Evolutionary conservation across 2,888 invertebrate genomes (phyloP), one percentile per base, ranked within the genome.

Genomic region (Ormia ochracea): DNA sequence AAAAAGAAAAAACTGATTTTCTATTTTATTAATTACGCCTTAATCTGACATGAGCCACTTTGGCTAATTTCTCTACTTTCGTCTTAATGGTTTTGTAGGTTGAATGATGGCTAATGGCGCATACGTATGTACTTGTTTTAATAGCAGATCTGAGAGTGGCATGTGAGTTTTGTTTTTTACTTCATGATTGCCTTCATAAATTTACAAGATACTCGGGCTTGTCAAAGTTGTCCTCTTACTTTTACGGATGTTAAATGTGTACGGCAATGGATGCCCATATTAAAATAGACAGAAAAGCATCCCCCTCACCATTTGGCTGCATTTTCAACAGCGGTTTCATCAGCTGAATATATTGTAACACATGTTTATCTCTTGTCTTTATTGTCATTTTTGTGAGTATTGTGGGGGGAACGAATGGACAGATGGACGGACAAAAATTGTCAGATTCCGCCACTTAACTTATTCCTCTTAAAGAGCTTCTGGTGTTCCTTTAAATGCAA

Each of bases 11-110:
- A 82, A 33, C 38, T 59, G 63, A 80, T 80, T 76, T 76, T 70
- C 75, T n/a, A 70, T 66, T 48, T 36, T 48, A 78, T 81, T 82
- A 83, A 83, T 83, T 83, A 83, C 81, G 82, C 69, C 74, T 68
- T 83, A 83, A 84, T 83, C 84, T 84, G 83, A 84, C 83, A 82
- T 84, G 80, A 83, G 79, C 82, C 84, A 84, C 81, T 83, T 83
- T 82, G 84, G 82, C 82, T 82, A 54, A 68, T 70, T 70, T 48
- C 48, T 68, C 68, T 54, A 56, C 21, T 50, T 19, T 21, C 33
- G 19, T 33, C 26, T 54, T 33, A 72, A 52, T 52, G 54, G 23
- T 65, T 50, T 28, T 31, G 14, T 66, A 65, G 59, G 36, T 56
- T 61, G 43, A 61, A 59, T 31, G n/a, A 50, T 14, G 21, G 41